Conservation (phyloP, 1,140 invertebrate species). For the Saccostrea cuccullata region DNA sequence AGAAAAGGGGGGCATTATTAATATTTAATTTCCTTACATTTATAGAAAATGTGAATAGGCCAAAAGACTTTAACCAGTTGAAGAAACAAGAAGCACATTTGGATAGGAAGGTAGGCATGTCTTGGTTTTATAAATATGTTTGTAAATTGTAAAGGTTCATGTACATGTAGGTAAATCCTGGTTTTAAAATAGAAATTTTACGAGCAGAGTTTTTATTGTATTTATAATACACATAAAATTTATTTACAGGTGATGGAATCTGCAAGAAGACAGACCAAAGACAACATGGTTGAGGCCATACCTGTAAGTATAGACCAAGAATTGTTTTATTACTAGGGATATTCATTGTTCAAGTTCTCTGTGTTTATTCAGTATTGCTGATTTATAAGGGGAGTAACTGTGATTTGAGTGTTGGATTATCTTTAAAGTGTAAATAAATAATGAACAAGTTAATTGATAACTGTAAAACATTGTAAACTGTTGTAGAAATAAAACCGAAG, state of each 20-base stretch:
- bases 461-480: too few species aligned
- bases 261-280: conserved; percentile 81
- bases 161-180: background rate
- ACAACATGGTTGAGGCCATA: conserved; percentile 76
- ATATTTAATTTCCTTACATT: conserved; percentile 53
- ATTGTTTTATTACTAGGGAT: too few species aligned
- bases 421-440: too few species aligned
- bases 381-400: background rate
- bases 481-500: too few species aligned
- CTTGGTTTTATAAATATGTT: too few species aligned
- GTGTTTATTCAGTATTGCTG: too few species aligned
- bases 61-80: conserved; percentile 90
- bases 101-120: conserved; percentile 82
- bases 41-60: conserved; percentile 92
- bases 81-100: conserved; percentile 91
- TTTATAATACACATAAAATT: background rate
- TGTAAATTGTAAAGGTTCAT: too few species aligned
- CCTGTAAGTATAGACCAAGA: conserved; percentile 64
- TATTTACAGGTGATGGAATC: conserved; percentile 85
- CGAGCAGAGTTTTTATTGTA: background rate
- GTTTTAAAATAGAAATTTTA: background rate
- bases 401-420: background rate
- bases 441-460: too few species aligned
- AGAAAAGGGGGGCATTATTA: too few species aligned
- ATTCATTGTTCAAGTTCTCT: too few species aligned